Percentiles rank a stretch among this genome's conserved stretches.
Evolutionary conservation across 2,888 invertebrate species (phyloP).

Genomic region (Osedax frankpressi): DNA sequence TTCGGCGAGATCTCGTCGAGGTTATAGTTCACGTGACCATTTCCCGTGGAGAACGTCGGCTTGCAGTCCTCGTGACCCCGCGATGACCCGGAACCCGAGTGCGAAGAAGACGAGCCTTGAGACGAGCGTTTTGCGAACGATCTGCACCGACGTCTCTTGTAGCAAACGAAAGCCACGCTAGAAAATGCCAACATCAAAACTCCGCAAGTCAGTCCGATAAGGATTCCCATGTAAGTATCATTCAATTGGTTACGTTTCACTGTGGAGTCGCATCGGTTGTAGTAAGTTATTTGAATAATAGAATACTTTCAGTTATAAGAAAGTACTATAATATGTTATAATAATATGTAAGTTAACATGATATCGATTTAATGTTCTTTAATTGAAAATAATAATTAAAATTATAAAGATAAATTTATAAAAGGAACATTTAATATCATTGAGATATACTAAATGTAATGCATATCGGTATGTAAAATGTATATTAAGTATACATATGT

Average conservation of each 20-base stretch:
- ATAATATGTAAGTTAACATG: too few relatives aligned
- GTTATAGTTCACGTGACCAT: neutral
- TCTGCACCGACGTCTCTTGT: neutral
- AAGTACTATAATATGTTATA: too few relatives aligned
- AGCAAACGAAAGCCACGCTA: neutral
- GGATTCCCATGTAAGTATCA: neutral
- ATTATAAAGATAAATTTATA: too few relatives aligned
- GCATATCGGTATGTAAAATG: too few relatives aligned
- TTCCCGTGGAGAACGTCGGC: neutral
- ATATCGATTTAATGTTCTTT: too few relatives aligned
- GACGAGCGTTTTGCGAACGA: neutral
- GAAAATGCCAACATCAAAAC: neutral
- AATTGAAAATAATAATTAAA: too few relatives aligned
- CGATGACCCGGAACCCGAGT: neutral
- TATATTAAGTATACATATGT: too few relatives aligned
- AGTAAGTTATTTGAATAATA: too few relatives aligned
- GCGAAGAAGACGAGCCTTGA: neutral
- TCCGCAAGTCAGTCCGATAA: neutral
- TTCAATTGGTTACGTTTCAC: neutral
- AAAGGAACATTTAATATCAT: too few relatives aligned
- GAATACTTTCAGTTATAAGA: too few relatives aligned
- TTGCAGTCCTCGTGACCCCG: neutral
- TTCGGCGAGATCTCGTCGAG: neutral
- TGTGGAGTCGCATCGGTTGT: too few relatives aligned
- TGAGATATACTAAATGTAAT: too few relatives aligned